Evolutionary conservation across 2,113 vertebrate genomes (phyloP), one percentile per base, ranked within the genome.

Genomic region (Sapajus apella): DNA sequence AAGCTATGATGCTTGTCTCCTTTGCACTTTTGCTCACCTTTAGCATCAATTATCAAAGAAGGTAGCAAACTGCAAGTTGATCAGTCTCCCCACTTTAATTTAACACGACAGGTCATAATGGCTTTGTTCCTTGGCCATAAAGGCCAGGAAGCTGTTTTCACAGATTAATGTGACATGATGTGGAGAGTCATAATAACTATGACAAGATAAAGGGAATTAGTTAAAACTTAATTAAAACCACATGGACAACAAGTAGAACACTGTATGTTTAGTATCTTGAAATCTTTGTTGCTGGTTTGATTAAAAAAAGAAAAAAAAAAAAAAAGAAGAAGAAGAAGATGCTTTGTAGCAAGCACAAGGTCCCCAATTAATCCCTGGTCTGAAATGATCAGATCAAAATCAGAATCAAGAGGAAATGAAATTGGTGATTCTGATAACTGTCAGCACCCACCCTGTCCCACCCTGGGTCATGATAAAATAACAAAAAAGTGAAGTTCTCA

Each of bases 141-240:
- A 95, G 96, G 97, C 90, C 93, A 97, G 97, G 87, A 95, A 98
- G 93, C 94, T 98, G 96, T 96, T 98, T 98, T 98, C 98, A 97
- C 97, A 92, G 97, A 97, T 97, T 98, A 98, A 98, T 97, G 91
- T 97, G 98, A 97, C 97, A 96, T 97, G 97, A 98, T 97, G 98
- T 97, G 91, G 97, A 98, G 76, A 97, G 96, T 98, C 97, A 90
- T 98, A 98, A 98, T 98, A 98, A 97, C 97, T 96, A 89, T 97
- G 98, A 98, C 97, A 98, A 98, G 98, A 98, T 98, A 98, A 98
- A 98, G 93, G 91, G 97, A 98, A 98, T 99, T 98, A 97, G 98
- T 98, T 98, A 98, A 99, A 98, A 97, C 95, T 98, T 98, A 98
- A 98, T 99, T 98, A 98, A 98, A 98, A 95, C 82, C 97, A 97